These are phyloP conservation scores for Alethe diademata DNA, from an alignment of 2,113 vertebrate genomes.

Conservation along the genomic window DNA sequence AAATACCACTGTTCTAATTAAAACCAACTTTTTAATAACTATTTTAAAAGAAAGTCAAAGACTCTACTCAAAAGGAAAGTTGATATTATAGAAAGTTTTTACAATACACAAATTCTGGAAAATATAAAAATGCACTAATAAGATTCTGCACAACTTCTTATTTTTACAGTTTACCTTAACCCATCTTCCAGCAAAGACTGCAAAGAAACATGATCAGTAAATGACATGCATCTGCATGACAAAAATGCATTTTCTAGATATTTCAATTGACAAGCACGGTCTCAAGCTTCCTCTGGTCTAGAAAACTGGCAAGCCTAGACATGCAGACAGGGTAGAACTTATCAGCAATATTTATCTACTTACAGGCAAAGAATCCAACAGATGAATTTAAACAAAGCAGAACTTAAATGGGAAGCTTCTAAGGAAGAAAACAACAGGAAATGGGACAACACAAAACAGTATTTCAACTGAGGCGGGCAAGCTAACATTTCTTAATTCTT, in stretches of 20 bases:
- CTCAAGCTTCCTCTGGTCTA: not conserved
- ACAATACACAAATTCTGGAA: not conserved
- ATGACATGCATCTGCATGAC: accelerated
- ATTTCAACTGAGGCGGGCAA: not conserved
- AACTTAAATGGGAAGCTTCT: not conserved
- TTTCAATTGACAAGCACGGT: not conserved
- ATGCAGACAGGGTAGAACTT: accelerated
- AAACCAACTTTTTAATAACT: not conserved
- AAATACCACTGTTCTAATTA: not conserved
- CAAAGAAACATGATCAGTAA: not conserved
- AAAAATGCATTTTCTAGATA: not conserved
- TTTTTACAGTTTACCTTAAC: not conserved
- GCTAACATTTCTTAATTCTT: not conserved
- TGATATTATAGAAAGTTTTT: not conserved
- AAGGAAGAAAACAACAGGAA: not conserved
- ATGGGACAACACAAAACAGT: not conserved
- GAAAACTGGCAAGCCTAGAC: not conserved
- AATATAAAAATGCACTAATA: not conserved
- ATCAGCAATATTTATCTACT: not conserved
- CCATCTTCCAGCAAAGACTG: accelerated
- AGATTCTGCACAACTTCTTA: not conserved
- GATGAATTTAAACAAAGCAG: not conserved
- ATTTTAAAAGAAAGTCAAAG: not conserved
- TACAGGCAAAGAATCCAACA: not conserved
- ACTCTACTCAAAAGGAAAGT: not conserved